phyloP scores from a whole-genome alignment of 92 coral and sea anemone genomes.

The Porites rus region DNA sequence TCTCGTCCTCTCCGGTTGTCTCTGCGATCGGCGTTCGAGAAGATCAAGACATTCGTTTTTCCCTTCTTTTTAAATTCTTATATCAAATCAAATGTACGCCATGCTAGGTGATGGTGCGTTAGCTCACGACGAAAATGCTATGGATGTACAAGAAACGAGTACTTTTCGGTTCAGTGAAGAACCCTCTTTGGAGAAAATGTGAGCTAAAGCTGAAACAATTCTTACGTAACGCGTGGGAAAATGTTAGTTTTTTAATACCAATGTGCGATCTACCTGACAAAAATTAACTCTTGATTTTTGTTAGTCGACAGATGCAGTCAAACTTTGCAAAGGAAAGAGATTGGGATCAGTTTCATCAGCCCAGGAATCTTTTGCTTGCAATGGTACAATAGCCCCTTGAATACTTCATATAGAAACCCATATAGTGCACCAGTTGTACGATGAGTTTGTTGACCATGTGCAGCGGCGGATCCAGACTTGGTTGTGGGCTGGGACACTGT shows the following conservation, averaged over 20 bases:
- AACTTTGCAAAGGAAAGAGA: slow-evolving; percentile 89
- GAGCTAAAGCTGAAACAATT: neutral
- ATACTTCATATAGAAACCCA: too few relatives aligned
- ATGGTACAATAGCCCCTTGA: slow-evolving; percentile 56
- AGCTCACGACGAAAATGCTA: slow-evolving; percentile 16
- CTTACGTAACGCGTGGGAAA: neutral
- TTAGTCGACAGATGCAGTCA: slow-evolving; percentile 88
- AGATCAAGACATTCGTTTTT: neutral
- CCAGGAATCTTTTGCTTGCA: slow-evolving; percentile 88
- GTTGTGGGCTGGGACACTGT: too few relatives aligned
- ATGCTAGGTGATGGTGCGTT: slow-evolving; percentile 50
- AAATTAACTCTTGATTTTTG: neutral
- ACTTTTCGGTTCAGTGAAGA: slow-evolving; percentile 75
- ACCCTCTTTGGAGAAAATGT: slow-evolving; percentile 89
- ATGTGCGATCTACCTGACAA: neutral
- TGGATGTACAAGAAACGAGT: slow-evolving; percentile 51
- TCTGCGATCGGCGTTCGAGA: too few relatives aligned
- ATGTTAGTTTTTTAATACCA: neutral
- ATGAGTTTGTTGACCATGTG: too few relatives aligned
- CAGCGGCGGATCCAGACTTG: too few relatives aligned
- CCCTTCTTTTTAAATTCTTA: neutral
- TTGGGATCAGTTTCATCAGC: slow-evolving; percentile 94
- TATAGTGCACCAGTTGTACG: too few relatives aligned
- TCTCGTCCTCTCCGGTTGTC: neutral
- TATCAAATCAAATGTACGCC: slow-evolving; percentile 13